These are phyloP conservation scores for Carassius auratus DNA, from an alignment of 2,113 vertebrate genomes.

Conservation along the genomic window DNA sequence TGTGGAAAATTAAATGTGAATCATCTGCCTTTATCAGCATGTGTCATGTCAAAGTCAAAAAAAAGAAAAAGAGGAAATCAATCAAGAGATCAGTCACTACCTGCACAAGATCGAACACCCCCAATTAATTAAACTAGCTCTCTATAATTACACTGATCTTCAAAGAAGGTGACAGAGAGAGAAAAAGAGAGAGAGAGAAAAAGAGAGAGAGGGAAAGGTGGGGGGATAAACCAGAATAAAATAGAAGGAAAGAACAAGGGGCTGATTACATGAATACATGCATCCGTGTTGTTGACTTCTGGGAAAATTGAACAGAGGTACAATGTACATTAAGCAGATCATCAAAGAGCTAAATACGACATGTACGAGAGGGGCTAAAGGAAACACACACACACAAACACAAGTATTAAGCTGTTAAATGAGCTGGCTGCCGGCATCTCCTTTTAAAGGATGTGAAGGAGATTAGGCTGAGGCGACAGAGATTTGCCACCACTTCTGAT, in stretches of 20 bases:
- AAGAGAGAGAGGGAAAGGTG: background rate
- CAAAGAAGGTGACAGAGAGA: background rate
- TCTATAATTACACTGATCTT: constrained; percentile 50
- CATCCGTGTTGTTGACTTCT: constrained; percentile 3
- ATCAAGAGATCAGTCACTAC: constrained; percentile 39
- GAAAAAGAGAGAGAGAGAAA: constrained; percentile 27
- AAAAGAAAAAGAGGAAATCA: constrained; percentile 27
- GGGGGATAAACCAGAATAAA: background rate
- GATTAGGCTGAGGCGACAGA: constrained; percentile 51
- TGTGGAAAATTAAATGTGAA: background rate
- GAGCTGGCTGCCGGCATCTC: constrained; percentile 47
- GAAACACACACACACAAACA: constrained; percentile 6
- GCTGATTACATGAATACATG: constrained; percentile 29
- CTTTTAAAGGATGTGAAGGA: constrained; percentile 47
- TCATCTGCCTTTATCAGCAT: background rate
- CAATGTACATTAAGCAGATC: constrained; percentile 21
- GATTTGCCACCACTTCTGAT: constrained; percentile 53
- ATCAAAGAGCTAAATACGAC: constrained; percentile 35
- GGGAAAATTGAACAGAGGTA: constrained; percentile 17
- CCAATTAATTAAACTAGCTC: constrained; percentile 49
- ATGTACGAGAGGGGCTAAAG: background rate
- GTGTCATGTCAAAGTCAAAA: constrained; percentile 7
- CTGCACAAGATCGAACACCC: constrained; percentile 50
- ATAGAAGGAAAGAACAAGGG: background rate
- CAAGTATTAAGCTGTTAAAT: constrained; percentile 52